Percentiles rank a stretch among this genome's conserved stretches.
Evolutionary conservation across 2,888 invertebrate genomes (phyloP).

Genomic region (Netelia inedita): DNA sequence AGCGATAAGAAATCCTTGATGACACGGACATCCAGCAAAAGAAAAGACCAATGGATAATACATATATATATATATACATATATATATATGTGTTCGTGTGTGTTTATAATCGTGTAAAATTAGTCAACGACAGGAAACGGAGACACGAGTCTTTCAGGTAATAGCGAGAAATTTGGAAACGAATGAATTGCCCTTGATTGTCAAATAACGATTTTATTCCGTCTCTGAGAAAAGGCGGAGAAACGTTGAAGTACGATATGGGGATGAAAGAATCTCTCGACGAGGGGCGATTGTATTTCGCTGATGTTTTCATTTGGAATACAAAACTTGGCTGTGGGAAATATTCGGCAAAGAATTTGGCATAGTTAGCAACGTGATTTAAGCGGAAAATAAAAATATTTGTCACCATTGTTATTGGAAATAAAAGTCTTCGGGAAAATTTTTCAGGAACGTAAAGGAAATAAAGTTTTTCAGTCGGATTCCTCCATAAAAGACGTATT

Average conservation of each 20-base stretch:
- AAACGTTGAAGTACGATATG: no score
- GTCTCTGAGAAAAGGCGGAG: no score
- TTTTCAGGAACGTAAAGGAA: background rate
- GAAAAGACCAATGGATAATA: background rate
- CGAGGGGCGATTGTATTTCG: background rate
- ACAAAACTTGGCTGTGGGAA: constrained; percentile 19
- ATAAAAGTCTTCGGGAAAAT: background rate
- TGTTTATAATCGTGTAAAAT: background rate
- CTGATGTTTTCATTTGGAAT: background rate
- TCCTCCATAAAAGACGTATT: background rate
- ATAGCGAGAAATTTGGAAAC: constrained; percentile 20
- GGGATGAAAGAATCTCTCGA: no score
- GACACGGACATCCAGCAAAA: constrained; percentile 17
- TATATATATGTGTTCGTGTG: no score
- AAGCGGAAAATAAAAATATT: background rate
- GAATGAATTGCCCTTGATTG: background rate
- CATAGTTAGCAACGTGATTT: constrained; percentile 15
- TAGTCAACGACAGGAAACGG: constrained; percentile 16
- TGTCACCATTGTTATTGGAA: background rate
- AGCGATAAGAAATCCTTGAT: constrained; percentile 51
- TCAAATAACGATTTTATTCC: constrained; percentile 8
- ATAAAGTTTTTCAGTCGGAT: background rate
- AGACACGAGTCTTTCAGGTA: constrained; percentile 36
- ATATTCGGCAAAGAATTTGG: constrained; percentile 7
- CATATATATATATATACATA: no score